Base-by-base conservation (phyloP, 1,140 invertebrate species). In the Pachypsylla venusta region DNA sequence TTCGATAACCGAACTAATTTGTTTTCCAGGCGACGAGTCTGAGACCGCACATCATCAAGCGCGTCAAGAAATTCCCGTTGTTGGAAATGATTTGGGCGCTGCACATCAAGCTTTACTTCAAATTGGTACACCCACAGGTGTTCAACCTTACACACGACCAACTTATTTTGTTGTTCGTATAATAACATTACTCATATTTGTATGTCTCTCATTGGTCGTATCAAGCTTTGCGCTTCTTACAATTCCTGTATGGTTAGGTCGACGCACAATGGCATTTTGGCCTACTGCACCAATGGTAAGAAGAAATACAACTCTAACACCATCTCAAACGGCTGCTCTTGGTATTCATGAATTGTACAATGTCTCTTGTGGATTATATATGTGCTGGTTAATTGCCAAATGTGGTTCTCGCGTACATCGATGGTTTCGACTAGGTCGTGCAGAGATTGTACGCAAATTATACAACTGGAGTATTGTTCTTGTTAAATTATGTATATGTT, bases 311-410 rank as follows among this genome's bases (percentile, higher is more conserved):
- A 25, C 62, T 20, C n/a, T 55, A 40, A 27, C 53, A 35, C 57
- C 19, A 27, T n/a, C 64, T 7, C 64, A 77, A 19, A 74, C 76
- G 1, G 78, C 79, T 62, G 74, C 81, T 1, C 61, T 61, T 16
- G 60, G 79, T 48, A 84, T 96, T 0, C 93, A 98, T 69, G 96
- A 99, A 71, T 73, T 98, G 0, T 98, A 98, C 67, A 98, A 94
- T 1, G 87, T 91, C 0, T 90, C 93, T 0, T 89, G 85, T 71
- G 93, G 95, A 0, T 83, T 93, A 19, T 98, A 98, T 72, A 75
- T 93, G 1, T 95, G 92, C 70, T 96, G 93, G 92, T 76, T 95
- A 28, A 72, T 79, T 1, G 81, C 88, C 0, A 79, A 92, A 2
- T 82, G 84, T 2, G 75, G 85, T 25, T 82, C 86, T 4, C 74